Percentiles rank a stretch among this genome's conserved stretches.
Conservation (phyloP, 2,888 invertebrate genomes). For the Bimastos eiseni region DNA sequence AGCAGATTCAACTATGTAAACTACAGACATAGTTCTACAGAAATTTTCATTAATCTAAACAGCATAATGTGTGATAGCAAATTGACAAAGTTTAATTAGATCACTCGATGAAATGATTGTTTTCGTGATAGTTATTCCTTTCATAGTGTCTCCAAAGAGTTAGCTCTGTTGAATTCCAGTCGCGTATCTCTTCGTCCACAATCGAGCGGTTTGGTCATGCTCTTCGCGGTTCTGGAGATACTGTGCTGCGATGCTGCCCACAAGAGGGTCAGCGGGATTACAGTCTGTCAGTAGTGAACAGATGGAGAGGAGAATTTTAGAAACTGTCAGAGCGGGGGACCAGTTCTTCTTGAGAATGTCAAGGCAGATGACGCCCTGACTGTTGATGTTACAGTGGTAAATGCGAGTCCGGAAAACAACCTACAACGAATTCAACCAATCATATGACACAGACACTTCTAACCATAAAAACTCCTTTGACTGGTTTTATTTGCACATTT, state of each 20-base stretch:
- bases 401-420: conserved; percentile 88
- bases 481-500: neutral
- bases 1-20: conserved; percentile 5
- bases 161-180: conserved; percentile 63
- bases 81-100: conserved; percentile 6
- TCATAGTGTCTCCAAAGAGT: conserved; percentile 39
- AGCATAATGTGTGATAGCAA: conserved; percentile 6
- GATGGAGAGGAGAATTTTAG: conserved; percentile 88
- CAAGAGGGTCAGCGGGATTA: conserved; percentile 97
- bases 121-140: neutral
- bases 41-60: neutral
- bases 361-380: conserved; percentile 95
- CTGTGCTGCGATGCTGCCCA: conserved; percentile 96
- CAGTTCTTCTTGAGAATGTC: conserved; percentile 98
- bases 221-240: conserved; percentile 95
- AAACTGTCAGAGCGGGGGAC: conserved; percentile 97
- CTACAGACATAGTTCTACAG: neutral
- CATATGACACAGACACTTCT: neutral
- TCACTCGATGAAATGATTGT: conserved; percentile 5
- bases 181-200: conserved; percentile 97
- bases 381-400: conserved; percentile 99
- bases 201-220: conserved; percentile 94
- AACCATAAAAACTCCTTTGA: conserved; percentile 28
- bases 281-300: conserved; percentile 97
- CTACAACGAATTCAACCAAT: conserved; percentile 52